These are phyloP conservation scores for Turnix velox DNA, from an alignment of 2,113 vertebrate genomes.

Conservation along the genomic window DNA sequence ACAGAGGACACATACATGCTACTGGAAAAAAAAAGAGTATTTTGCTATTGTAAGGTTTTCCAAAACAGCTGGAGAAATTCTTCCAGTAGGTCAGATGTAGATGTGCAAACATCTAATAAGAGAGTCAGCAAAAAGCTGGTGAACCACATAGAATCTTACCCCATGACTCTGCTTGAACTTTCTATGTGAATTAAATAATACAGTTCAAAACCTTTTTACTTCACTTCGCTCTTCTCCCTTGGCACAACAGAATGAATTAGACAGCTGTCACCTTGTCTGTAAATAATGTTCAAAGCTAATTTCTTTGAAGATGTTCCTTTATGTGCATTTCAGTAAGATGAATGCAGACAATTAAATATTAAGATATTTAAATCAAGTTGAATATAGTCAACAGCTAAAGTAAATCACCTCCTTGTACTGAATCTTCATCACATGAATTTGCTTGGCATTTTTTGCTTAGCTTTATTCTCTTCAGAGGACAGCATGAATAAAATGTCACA, in stretches of 20 bases:
- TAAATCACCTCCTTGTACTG: constrained; percentile 39
- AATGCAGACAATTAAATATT: constrained; percentile 60
- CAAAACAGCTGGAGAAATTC: neutral
- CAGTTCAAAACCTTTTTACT: constrained; percentile 59
- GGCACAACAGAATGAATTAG: constrained; percentile 33
- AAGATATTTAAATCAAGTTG: constrained; percentile 56
- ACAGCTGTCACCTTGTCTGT: constrained; percentile 54
- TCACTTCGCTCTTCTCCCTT: constrained; percentile 47
- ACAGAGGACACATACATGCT: neutral
- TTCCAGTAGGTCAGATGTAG: neutral
- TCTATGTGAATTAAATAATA: constrained; percentile 50
- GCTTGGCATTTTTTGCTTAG: neutral
- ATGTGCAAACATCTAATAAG: neutral
- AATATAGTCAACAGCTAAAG: neutral
- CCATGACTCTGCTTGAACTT: constrained; percentile 10
- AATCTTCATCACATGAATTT: neutral
- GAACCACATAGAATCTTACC: neutral
- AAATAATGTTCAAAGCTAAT: constrained; percentile 66
- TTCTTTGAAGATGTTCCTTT: constrained; percentile 49
- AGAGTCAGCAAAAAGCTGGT: neutral
- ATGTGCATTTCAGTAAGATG: constrained; percentile 16
- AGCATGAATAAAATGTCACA: neutral
- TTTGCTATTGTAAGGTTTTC: neutral
- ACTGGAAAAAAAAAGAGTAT: neutral
- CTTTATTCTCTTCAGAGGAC: neutral